Evolutionary conservation across 2,797 vertebrate genomes (phyloP), one percentile per base, ranked within the genome.

Genomic region (Phataginus tetradactyla): DNA sequence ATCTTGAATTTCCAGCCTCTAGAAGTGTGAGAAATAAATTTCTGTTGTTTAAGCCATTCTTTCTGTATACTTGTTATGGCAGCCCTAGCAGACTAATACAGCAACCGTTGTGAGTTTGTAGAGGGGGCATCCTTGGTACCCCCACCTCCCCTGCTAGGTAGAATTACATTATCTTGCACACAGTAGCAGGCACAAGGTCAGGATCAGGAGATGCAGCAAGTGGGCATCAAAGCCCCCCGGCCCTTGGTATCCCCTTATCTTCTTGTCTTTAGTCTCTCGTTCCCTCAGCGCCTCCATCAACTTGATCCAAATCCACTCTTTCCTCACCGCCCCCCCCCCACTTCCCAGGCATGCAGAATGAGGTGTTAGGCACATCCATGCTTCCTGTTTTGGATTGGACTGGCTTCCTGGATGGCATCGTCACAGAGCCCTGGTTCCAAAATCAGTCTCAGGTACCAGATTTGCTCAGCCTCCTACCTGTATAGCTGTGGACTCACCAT

Each of bases 301-400:
- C 29, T 51, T 51, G 5, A 39, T 69, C 32, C 34, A 2, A 9
- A 7, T 2, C 68, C 21, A 2, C 15, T 72, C 14, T 78, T 20
- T 83, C 27, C 15, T 34, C 21, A 78, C 4, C 32, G 18, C 2
- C 20, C 3, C 0, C 2, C 20, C 3, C 0, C 5, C 13, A 18
- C 6, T 13, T 7, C 7, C 17, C n/a, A 74, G 15, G 11, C 29
- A 42, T 14, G 7, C 32, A 61, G 64, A 59, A 74, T 23, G 39
- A 45, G 2, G 7, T n/a, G 1, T 66, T 37, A n/a, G 20, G 53
- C 6, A 0, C 34, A 53, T 42, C 79, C 78, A 5, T 1, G 12
- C 15, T 51, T 64, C 74, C 27, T 75, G 20, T 80, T 51, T 91
- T n/a, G 53, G 23, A 6, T 3, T 4, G 10, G 75, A 11, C 32